Conservation (phyloP, 2,888 invertebrate genomes). For the Hoplodrina blanda region DNA sequence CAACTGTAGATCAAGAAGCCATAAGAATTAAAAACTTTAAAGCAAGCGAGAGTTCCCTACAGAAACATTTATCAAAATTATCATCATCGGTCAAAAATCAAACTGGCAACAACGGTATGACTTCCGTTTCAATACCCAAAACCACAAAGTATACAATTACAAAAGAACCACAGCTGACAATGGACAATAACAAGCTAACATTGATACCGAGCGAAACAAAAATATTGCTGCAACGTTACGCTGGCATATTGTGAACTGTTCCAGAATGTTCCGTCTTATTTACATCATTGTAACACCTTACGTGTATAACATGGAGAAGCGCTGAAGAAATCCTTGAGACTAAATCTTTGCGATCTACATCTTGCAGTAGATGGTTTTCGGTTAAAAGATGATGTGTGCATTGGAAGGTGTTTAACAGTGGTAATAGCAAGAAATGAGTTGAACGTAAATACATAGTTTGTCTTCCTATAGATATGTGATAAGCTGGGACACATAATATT, state of each 20-base stretch:
- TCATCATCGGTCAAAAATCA: constrained; percentile 10
- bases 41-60: too few relatives aligned
- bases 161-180: constrained; percentile 39
- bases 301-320: neutral
- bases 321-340: neutral
- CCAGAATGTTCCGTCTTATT: constrained; percentile 34
- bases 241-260: constrained; percentile 8
- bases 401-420: neutral
- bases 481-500: neutral
- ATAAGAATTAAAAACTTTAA: neutral
- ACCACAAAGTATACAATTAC: constrained; percentile 26
- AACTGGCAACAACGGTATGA: neutral
- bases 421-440: neutral
- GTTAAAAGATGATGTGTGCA: neutral
- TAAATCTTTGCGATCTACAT: neutral
- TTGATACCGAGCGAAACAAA: constrained; percentile 35
- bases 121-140: constrained; percentile 25
- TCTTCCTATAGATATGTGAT: neutral
- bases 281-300: constrained; percentile 11
- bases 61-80: too few relatives aligned
- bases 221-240: constrained; percentile 39
- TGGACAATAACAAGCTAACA: constrained; percentile 43
- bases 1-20: neutral
- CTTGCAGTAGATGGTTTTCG: neutral
- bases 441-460: neutral